Base-by-base conservation (phyloP, 2,113 vertebrate species). In the Brevimyrus niger region DNA sequence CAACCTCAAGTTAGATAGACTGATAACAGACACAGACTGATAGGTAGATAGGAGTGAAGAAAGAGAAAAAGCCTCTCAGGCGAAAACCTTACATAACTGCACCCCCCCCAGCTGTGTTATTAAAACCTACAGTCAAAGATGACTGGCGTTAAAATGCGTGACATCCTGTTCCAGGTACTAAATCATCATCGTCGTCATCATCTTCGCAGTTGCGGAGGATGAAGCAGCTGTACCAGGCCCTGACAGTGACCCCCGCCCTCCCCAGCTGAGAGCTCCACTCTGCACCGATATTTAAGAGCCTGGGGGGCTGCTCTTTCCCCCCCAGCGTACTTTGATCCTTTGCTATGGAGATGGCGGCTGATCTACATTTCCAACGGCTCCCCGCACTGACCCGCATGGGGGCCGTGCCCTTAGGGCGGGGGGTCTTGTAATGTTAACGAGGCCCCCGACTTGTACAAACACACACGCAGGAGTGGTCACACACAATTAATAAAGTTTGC, bases 261-360 rank as follows among this genome's bases (percentile, higher is more conserved):
- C 73, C 73, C 69, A n/a, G 44, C 61, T 15, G 46, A 73, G 87
- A 47, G 5, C 47, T 19, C 3, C n/a, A 21, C 31, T 89, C 17
- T 3, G n/a, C 80, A 89, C 84, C 84, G 73, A 89, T 84, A 89
- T 89, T 89, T 89, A 89, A 85, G 31, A 87, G 46, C 88, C 15
- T 3, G 13, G 5, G 13, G 76, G 27, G 47, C 35, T 48, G 19
- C 0, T 50, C 31, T 47, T 6, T 17, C 76, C 76, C 65, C 65
- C 47, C 38, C 42, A 61, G 38, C 13, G n/a, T 6, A 13, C 86
- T 44, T 61, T 38, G 42, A 19, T 61, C 48, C 88, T 83, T 83
- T 83, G 8, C 31, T 83, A 55, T 53, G 48, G 50, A 89, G 47
- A 80, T 48, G 46, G 27, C 2, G 21, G 42, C 3, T 73, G 46